Evolutionary conservation across 2,113 vertebrate genomes (phyloP).

Genomic region (Cynocephalus volans): DNA sequence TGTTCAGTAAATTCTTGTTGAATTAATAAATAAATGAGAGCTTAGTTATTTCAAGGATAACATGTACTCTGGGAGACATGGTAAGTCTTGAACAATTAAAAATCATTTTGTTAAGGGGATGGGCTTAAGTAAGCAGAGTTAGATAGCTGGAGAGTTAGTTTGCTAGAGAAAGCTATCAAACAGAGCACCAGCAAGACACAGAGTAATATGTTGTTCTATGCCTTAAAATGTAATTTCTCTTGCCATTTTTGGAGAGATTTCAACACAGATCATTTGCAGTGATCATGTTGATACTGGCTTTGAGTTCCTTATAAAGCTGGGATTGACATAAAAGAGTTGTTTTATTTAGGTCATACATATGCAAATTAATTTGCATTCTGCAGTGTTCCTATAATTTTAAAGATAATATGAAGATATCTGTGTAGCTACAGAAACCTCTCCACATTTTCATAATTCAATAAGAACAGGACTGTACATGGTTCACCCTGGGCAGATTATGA

Average conservation of each 20-base stretch:
- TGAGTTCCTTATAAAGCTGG: not conserved
- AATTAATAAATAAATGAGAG: slow-evolving; percentile 29
- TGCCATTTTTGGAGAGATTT: slow-evolving; percentile 45
- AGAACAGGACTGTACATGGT: not conserved
- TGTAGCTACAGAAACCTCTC: slow-evolving; percentile 50
- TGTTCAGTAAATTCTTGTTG: slow-evolving; percentile 8
- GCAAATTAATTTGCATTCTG: slow-evolving; percentile 58
- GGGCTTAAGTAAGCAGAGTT: not conserved
- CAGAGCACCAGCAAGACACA: not conserved
- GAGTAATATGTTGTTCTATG: not conserved
- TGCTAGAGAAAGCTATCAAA: slow-evolving; percentile 31
- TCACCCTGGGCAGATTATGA: not conserved
- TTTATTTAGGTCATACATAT: slow-evolving; percentile 30
- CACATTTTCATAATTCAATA: slow-evolving; percentile 57
- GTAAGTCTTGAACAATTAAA: not conserved
- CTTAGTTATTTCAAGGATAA: slow-evolving; percentile 34
- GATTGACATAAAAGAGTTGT: not conserved
- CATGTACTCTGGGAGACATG: not conserved
- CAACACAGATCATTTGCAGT: slow-evolving; percentile 27
- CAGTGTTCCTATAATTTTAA: slow-evolving; percentile 47
- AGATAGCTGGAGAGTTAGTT: not conserved
- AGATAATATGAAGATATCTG: slow-evolving; percentile 23
- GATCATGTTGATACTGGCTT: slow-evolving; percentile 58
- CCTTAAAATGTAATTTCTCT: slow-evolving; percentile 33
- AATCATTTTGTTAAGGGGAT: not conserved